These are phyloP conservation scores for Sphaerophoria rueppellii DNA, from an alignment of 2,888 invertebrate genomes.

Conservation along the genomic window DNA sequence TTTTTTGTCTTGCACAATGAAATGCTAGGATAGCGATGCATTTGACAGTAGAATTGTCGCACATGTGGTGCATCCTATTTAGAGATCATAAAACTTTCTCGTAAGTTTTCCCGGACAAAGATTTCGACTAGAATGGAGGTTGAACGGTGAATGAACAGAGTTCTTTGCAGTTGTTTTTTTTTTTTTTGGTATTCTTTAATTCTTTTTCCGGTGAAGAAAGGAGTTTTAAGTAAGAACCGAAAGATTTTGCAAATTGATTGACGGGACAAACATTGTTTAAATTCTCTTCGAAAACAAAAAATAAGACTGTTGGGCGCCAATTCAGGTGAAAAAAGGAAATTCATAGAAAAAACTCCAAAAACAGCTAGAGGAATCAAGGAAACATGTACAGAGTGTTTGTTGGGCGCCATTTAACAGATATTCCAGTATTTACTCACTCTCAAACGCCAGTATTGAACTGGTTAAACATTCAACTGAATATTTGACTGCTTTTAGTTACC, in stretches of 20 bases:
- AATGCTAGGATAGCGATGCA: constrained; percentile 45
- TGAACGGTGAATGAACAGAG: constrained; percentile 21
- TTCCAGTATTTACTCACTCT: no score
- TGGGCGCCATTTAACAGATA: no score
- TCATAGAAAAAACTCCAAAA: no score
- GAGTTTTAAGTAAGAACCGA: constrained; percentile 17
- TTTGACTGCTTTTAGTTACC: no score
- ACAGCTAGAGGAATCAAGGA: no score
- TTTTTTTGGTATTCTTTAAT: not conserved
- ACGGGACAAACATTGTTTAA: not conserved
- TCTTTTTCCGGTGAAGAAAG: not conserved
- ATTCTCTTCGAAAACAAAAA: no score
- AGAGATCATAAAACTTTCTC: constrained; percentile 62
- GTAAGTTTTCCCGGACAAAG: constrained; percentile 42
- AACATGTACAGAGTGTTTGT: no score
- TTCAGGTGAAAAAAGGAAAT: not conserved
- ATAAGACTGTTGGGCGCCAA: not conserved
- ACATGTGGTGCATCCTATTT: constrained; percentile 67
- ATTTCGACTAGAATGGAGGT: constrained; percentile 3
- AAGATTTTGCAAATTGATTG: not conserved
- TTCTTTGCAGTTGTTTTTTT: constrained; percentile 53
- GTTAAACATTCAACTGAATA: no score
- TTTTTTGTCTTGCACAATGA: constrained; percentile 13
- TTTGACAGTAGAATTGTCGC: constrained; percentile 54
- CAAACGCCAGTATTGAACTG: no score